phyloP scores from a whole-genome alignment of 2,113 vertebrate species.

The Nothoprocta pentlandii region DNA sequence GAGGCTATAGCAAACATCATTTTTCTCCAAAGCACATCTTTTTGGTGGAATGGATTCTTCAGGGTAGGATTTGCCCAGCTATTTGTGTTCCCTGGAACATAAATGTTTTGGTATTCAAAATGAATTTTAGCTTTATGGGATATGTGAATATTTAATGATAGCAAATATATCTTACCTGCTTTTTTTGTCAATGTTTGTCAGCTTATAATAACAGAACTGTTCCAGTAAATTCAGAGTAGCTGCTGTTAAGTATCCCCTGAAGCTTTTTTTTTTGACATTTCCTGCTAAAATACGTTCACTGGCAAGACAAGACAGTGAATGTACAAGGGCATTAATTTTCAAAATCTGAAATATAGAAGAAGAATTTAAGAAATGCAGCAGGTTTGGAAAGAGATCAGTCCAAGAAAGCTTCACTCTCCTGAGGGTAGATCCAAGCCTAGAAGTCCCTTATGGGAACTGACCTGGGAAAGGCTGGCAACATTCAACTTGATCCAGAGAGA shows the following conservation, averaged over 20 bases:
- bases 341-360: not conserved
- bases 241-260: not conserved
- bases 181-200: not conserved
- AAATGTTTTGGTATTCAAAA: not conserved
- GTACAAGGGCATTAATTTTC: not conserved
- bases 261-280: not conserved
- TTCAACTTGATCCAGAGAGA: not conserved
- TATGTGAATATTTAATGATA: not conserved
- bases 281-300: not conserved
- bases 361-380: not conserved
- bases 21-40: not conserved
- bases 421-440: not conserved
- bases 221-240: not conserved
- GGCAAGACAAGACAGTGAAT: not conserved
- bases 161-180: not conserved
- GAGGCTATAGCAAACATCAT: not conserved
- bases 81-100: not conserved
- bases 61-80: not conserved
- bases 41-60: not conserved
- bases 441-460: not conserved
- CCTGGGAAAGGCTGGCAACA: not conserved
- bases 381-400: not conserved
- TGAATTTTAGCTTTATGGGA: not conserved
- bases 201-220: not conserved
- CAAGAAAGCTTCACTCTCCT: not conserved